phyloP scores from a whole-genome alignment of 2,113 vertebrate genomes.

The Pelodiscus sinensis region DNA sequence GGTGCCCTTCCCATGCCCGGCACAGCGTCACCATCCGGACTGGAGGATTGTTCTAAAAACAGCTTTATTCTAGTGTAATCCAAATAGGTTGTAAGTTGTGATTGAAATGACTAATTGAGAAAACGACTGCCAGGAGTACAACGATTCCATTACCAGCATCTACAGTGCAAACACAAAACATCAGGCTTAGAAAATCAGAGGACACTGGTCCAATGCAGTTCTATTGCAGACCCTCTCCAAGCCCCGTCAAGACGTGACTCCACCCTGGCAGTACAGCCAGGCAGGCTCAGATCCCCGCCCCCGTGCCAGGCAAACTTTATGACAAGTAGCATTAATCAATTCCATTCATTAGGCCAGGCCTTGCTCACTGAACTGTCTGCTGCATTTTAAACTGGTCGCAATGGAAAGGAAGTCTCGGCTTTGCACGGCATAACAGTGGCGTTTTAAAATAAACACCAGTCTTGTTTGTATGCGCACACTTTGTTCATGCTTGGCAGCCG shows the following conservation, averaged over 20 bases:
- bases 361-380: neutral
- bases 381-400: neutral
- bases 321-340: rapidly evolving
- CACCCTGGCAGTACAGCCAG: neutral
- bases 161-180: neutral
- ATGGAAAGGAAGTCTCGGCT: slow-evolving; percentile 19
- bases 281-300: rapidly evolving
- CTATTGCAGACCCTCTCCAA: neutral
- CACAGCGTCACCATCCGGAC: neutral
- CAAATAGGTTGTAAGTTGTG: neutral
- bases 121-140: neutral
- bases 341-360: neutral
- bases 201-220: neutral
- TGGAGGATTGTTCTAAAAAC: neutral
- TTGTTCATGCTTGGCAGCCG: neutral
- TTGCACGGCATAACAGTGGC: neutral
- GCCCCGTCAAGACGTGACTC: rapidly evolving
- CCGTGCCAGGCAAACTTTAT: neutral
- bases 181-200: neutral
- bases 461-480: rapidly evolving
- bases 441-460: neutral
- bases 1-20: neutral
- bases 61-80: neutral
- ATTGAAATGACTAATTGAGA: neutral
- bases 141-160: neutral